Evolutionary conservation across 2,888 invertebrate species (phyloP).

Genomic region (Atethmia centrago): DNA sequence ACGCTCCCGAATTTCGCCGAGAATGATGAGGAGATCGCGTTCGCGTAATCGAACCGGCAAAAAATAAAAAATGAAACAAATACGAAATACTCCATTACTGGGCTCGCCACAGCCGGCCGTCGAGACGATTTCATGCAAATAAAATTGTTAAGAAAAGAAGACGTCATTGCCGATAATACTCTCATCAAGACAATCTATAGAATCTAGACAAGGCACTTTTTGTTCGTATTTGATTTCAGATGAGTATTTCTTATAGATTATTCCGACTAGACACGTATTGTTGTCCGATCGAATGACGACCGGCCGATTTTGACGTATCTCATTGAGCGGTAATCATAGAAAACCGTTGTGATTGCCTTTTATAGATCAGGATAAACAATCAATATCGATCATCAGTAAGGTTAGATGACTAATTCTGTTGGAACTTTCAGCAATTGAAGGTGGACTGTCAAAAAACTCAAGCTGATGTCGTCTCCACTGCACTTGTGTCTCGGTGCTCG

Average conservation of each 20-base stretch:
- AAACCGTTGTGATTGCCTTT: slow-evolving; percentile 50
- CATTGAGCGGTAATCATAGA: slow-evolving; percentile 53
- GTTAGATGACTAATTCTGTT: slow-evolving; percentile 2
- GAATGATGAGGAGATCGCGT: slow-evolving; percentile 89
- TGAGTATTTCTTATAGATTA: slow-evolving; percentile 63
- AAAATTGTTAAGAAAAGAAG: slow-evolving; percentile 65
- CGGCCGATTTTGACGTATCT: slow-evolving; percentile 61
- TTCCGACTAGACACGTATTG: slow-evolving; percentile 58
- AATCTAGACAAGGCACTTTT: slow-evolving; percentile 63
- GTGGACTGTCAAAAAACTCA: slow-evolving; percentile 55
- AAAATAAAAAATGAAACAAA: slow-evolving; percentile 90
- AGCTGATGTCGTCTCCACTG: slow-evolving; percentile 70
- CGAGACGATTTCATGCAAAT: slow-evolving; percentile 76
- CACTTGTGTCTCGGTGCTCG: slow-evolving; percentile 69
- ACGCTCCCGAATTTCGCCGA: slow-evolving; percentile 90
- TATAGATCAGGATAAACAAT: slow-evolving; percentile 50
- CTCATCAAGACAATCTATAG: slow-evolving; percentile 63
- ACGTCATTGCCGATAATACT: slow-evolving; percentile 62
- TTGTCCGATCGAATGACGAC: slow-evolving; percentile 59
- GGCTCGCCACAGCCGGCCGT: slow-evolving; percentile 73
- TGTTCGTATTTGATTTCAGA: slow-evolving; percentile 59
- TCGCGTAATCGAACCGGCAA: slow-evolving; percentile 90
- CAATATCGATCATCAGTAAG: slow-evolving; percentile 28
- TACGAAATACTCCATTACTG: slow-evolving; percentile 90
- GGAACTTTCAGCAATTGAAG: not conserved